Percentiles rank a stretch among this genome's conserved stretches.
Evolutionary conservation across 2,113 vertebrate genomes (phyloP).

Genomic region (Dryoscopus gambensis): DNA sequence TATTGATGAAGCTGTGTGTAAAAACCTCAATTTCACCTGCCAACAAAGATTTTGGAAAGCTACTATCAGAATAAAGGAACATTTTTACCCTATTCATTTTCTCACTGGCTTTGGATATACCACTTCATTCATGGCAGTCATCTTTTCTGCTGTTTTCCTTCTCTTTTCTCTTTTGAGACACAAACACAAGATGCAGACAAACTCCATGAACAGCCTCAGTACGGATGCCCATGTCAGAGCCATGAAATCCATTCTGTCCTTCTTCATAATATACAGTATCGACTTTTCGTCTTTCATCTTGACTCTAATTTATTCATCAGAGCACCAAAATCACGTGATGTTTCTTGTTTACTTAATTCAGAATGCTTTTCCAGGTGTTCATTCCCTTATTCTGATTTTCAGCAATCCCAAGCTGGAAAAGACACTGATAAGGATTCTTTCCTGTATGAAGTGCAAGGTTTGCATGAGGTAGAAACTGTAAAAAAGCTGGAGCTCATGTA

Average conservation of each 20-base stretch:
- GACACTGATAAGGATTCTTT: not conserved
- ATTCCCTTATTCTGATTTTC: slow-evolving; percentile 6
- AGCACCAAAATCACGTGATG: fast-evolving
- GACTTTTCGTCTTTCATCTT: not conserved
- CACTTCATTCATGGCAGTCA: no score
- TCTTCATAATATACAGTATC: not conserved
- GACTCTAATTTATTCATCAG: fast-evolving
- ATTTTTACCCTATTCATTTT: no score
- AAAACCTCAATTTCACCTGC: no score
- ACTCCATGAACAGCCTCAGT: not conserved
- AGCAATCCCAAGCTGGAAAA: slow-evolving; percentile 5
- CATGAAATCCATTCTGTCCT: not conserved
- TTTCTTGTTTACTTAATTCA: not conserved
- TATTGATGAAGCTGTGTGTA: no score
- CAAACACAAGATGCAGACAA: not conserved
- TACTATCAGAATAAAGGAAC: no score
- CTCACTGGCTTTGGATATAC: no score
- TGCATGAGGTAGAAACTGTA: not conserved
- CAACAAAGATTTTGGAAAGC: no score
- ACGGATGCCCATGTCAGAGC: not conserved
- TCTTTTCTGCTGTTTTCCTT: not conserved
- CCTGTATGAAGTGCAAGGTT: not conserved
- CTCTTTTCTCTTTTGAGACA: slow-evolving; percentile 37
- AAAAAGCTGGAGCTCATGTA: not conserved
- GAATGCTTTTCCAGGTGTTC: not conserved